Evolutionary conservation across 2,113 vertebrate species (phyloP), one percentile per base, ranked within the genome.

Genomic region (Festucalex cinctus): DNA sequence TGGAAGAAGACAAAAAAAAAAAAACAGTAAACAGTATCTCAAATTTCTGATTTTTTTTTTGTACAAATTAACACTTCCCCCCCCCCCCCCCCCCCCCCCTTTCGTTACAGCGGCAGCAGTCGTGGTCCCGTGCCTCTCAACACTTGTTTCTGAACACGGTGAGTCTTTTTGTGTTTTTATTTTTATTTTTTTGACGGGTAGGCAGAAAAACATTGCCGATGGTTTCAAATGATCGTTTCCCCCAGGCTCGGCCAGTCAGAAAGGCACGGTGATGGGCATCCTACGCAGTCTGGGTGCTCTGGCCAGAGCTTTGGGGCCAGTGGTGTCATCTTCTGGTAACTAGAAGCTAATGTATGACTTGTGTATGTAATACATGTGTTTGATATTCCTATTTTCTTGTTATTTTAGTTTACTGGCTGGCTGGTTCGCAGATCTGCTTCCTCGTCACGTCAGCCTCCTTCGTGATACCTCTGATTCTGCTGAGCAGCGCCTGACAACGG

Each of bases 251-350:
- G 91, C 91, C 0, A 73, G 81, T 81, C 97, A 98, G 87, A 99
- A 98, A 32, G 97, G 97, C 22, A 93, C 93, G 0, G 86, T 98
- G 43, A 99, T 99, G 97, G 97, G 97, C 16, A 98, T 96, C 4
- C 86, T 99, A 63, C 86, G 97, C 24, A 98, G 97, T 83, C 81
- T 98, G 70, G 97, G 97, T 0, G 94, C 96, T 32, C 90, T 98
- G 8, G 97, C 96, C 35, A 91, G 97, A 86, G 95, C 94, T 2
- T 56, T 94, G 66, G 97, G 97, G 13, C 97, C 97, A 0, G 24
- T 95, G 39, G 69, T 93, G 58, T 91, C 97, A 0, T 95, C 95
- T 3, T 94, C 94, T 32, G 93, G 97, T 92, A 74, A 83, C 70
- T 10, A 60, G 32, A 36, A 35, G 17, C 24, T 16, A 4, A 16